Evolutionary conservation across 1,140 invertebrate species (phyloP), one percentile per base, ranked within the genome.

Genomic region (Armadillidium nasatum): DNA sequence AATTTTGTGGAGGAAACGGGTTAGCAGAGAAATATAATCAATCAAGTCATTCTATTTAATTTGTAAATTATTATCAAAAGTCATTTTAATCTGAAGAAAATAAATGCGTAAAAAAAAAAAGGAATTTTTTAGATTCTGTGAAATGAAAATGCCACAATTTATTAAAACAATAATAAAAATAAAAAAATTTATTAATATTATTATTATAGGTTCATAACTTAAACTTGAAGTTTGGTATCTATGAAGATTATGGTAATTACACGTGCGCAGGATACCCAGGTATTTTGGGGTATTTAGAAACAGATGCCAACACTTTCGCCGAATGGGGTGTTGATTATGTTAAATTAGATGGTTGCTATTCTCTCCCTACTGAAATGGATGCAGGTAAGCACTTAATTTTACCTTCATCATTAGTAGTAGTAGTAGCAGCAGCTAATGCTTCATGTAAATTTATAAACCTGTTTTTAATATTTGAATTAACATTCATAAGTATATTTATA

Each of bases 261-360:
- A 99, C 97, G 0, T 99, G 97, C 83, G 93, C 91, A 4, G 95
- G 95, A 9, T 99, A 96, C 85, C 96, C 96, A 15, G 97, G 96
- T 54, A 92, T 94, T 78, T 87, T 96, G 67, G 93, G 93, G 4
- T 90, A 94, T 85, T 87, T 97, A 82, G 87, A 94, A 82, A 87
- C 87, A 81, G 96, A 98, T 86, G 95, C 95, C 0, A 86, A 91
- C 43, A 94, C 93, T 2, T 23, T 75, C 22, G 73, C 54, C 13
- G 60, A 67, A 60, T 68, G 60, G 66, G 22, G n/a, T 10, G 22
- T 66, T 21, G 46, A 67, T 23, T 68, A 68, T 44, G 60, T 75
- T 13, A 44, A 68, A 43, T 44, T 75, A n/a, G 10, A 75, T 44
- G 73, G 73, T 46, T 75, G 97, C 43, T 75, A 71, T 68, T 19